Base-by-base conservation (phyloP, 2,888 invertebrate genomes). In the Isotomurus palustris region DNA sequence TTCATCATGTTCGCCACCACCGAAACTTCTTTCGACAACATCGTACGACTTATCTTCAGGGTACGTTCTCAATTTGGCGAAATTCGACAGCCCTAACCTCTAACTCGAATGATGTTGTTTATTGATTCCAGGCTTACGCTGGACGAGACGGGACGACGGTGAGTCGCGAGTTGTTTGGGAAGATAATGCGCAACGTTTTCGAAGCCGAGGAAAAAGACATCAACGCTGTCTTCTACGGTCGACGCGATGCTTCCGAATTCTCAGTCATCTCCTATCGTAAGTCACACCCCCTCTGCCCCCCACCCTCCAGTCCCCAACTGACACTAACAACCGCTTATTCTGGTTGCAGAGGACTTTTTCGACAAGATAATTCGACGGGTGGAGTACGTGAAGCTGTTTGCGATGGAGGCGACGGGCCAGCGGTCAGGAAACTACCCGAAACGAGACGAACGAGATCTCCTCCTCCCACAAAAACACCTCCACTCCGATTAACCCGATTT, bases 1-100 rank as follows among this genome's bases (percentile, higher is more conserved):
- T 55, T 53, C n/a, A 40, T 68, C n/a, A 36, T 70, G 21, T 59
- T 60, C 55, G 58, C 60, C 2, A 56, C 58, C 4, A 28, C 24
- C 4, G 4, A 45, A 45, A 6, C 43, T 6, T 22, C 21, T 22
- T 40, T 50, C 2, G 24, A 32, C 17, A 38, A 38, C 3, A 22
- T 50, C 14, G 14, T 24, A 5, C 24, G 38, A n/a, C 40, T 50
- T 4, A 38, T 50, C 24, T 50, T 50, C 38, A 50, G 40, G 24
- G 50, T 50, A 50, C 6, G n/a, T n/a, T n/a, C n/a, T n/a, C n/a
- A 32, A 32, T 10, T 32, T 10, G 14, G 32, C 8, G 14, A 10
- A 32, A 32, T 32, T 32, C 14, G 32, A 10, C 8, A 32, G 8
- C 10, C 10, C 32, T 32, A 32, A 32, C 10, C 32, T 10, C 14